Evolutionary conservation across 2,888 invertebrate species (phyloP), one percentile per base, ranked within the genome.

Genomic region (Morpho achilles): DNA sequence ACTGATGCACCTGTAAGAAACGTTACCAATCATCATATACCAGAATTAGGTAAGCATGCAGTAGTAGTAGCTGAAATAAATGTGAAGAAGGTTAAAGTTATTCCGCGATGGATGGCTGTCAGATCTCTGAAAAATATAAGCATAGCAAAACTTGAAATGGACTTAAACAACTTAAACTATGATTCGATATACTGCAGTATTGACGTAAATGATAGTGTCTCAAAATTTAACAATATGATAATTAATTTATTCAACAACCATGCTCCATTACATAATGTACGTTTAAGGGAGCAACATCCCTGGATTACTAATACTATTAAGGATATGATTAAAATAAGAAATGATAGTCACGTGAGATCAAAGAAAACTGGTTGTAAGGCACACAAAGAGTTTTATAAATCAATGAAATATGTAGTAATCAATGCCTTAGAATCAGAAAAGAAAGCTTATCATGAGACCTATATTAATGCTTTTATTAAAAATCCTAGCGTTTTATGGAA

Each of bases 21-120:
- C 40, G 23, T 62, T 40, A 10, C 7, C 4, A 55, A 61, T 1
- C 23, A 60, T 40, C 42, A 56, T 57, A 53, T 63, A 8, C 55
- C 61, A 1, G 53, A 53, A 2, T 61, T 65, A 8, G 59, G 62
- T 16, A 58, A 49, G 8, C 65, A 67, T 45, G 59, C 63, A 3
- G 51, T 67, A 4, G 32, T 64, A 16, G 16, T 16, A 16, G 16
- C 16, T 16, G 16, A 16, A 16, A 16, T 16, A 16, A 16, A 16
- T 16, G 16, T 16, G 1, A 16, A 16, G 16, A 16, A 16, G 16
- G 16, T 16, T 16, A 16, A 16, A 16, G 16, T 16, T 16, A 16
- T 16, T 16, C 1, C 16, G 16, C 16, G 16, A 16, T 16, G 16
- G 16, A 16, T 16, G 16, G 16, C 16, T 16, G 16, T 16, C 16